These are phyloP conservation scores for Rhinichthys osculus DNA, from an alignment of 2,797 vertebrate genomes.

Conservation along the genomic window DNA sequence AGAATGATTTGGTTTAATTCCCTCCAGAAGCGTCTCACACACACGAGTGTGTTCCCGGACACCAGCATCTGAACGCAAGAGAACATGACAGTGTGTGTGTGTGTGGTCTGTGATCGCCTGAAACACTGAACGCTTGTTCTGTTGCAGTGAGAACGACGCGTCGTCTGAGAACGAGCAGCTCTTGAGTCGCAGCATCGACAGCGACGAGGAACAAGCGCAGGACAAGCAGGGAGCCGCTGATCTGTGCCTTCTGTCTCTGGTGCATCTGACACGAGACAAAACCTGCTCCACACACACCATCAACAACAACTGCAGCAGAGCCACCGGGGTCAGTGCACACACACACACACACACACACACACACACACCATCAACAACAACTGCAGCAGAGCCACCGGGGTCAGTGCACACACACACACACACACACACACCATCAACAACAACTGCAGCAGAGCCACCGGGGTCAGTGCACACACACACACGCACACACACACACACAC, in stretches of 20 bases:
- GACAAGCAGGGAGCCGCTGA: constrained; percentile 91
- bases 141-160: constrained; percentile 91
- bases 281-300: constrained; percentile 70
- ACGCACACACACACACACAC: too few species aligned
- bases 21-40: too few species aligned
- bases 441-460: too few species aligned
- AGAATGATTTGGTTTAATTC: too few species aligned
- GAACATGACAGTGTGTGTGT: neutral
- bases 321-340: constrained; percentile 84
- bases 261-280: constrained; percentile 89
- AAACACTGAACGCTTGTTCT: neutral
- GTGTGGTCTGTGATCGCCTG: neutral
- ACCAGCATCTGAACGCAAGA: too few species aligned
- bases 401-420: too few species aligned
- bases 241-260: constrained; percentile 91
- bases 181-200: constrained; percentile 95
- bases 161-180: constrained; percentile 98
- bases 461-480: too few species aligned
- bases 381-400: too few species aligned
- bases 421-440: too few species aligned
- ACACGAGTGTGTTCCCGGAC: too few species aligned
- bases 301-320: constrained; percentile 80
- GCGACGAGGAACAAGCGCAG: constrained; percentile 91
- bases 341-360: neutral
- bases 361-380: too few species aligned